Conservation (phyloP, 1,140 invertebrate species). For the Diorhabda carinulata region DNA sequence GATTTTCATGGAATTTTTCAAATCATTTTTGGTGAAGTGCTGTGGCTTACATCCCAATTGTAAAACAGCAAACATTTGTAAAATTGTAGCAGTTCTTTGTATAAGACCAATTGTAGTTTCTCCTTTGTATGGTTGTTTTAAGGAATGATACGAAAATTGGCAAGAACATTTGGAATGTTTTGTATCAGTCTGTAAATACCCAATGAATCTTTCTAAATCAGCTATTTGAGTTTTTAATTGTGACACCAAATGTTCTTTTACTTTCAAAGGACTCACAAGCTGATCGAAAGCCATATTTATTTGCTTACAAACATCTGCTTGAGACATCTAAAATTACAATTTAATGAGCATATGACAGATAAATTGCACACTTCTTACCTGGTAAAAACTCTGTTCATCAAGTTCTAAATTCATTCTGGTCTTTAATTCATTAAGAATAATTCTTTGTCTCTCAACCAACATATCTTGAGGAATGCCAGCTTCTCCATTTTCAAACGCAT, state of each 20-base stretch:
- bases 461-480: slow-evolving; percentile 78
- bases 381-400: slow-evolving; percentile 66
- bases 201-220: slow-evolving; percentile 95
- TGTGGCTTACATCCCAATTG: slow-evolving; percentile 81
- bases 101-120: slow-evolving; percentile 65
- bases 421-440: slow-evolving; percentile 77
- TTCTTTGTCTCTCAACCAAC: slow-evolving; percentile 80
- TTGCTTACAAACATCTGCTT: slow-evolving; percentile 60
- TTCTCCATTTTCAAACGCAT: slow-evolving; percentile 86
- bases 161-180: slow-evolving; percentile 57
- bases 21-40: slow-evolving; percentile 72
- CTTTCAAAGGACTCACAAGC: slow-evolving; percentile 90
- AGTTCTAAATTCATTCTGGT: slow-evolving; percentile 72
- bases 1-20: slow-evolving; percentile 80
- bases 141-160: slow-evolving; percentile 59
- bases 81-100: slow-evolving; percentile 77
- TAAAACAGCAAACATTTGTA: slow-evolving; percentile 90
- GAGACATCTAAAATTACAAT: slow-evolving; percentile 46
- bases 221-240: slow-evolving; percentile 96
- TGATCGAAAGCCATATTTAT: slow-evolving; percentile 65
- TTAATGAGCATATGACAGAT: background rate
- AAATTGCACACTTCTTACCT: slow-evolving; percentile 39
- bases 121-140: slow-evolving; percentile 44
- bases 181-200: slow-evolving; percentile 84
- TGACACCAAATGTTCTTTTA: slow-evolving; percentile 91